These are phyloP conservation scores for Amiota mariae DNA, from an alignment of 2,888 invertebrate genomes.

Conservation along the genomic window DNA sequence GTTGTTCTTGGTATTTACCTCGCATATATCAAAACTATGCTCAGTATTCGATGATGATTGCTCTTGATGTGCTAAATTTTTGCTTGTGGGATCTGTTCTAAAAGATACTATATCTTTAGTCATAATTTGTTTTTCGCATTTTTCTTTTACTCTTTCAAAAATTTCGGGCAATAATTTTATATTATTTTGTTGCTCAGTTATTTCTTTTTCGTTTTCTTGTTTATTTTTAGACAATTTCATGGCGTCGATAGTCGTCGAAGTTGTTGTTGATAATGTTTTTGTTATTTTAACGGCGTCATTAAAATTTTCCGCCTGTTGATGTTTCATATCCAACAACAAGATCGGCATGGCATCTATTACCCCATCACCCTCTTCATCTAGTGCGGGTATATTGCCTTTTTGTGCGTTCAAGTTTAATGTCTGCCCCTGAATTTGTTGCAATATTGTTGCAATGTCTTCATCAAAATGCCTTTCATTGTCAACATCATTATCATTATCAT, in stretches of 20 bases:
- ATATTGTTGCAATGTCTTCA: constrained; percentile 22
- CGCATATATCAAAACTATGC: constrained; percentile 30
- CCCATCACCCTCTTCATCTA: constrained; percentile 30
- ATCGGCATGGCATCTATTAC: constrained; percentile 38
- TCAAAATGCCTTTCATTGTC: constrained; percentile 25
- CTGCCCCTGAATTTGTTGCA: constrained; percentile 31
- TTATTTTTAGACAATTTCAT: constrained; percentile 62
- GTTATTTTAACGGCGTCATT: constrained; percentile 59
- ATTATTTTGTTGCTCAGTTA: not conserved
- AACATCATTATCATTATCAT: constrained; percentile 45
- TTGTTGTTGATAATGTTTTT: constrained; percentile 6
- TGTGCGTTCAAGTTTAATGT: constrained; percentile 56
- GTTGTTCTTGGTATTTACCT: constrained; percentile 22
- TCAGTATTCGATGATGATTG: constrained; percentile 58
- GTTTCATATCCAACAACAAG: constrained; percentile 57
- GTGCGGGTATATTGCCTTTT: constrained; percentile 39
- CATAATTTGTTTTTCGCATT: constrained; percentile 58
- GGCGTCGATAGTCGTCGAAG: constrained; percentile 48
- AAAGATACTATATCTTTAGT: constrained; percentile 43
- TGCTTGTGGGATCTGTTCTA: constrained; percentile 43
- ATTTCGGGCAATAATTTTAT: constrained; percentile 15
- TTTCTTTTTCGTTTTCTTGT: constrained; percentile 29
- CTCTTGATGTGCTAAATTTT: constrained; percentile 40
- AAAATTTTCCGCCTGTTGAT: constrained; percentile 64
- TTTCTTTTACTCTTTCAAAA: constrained; percentile 9